These are phyloP conservation scores for Gymnarchus niloticus DNA, from an alignment of 2,113 vertebrate genomes.

Conservation along the genomic window DNA sequence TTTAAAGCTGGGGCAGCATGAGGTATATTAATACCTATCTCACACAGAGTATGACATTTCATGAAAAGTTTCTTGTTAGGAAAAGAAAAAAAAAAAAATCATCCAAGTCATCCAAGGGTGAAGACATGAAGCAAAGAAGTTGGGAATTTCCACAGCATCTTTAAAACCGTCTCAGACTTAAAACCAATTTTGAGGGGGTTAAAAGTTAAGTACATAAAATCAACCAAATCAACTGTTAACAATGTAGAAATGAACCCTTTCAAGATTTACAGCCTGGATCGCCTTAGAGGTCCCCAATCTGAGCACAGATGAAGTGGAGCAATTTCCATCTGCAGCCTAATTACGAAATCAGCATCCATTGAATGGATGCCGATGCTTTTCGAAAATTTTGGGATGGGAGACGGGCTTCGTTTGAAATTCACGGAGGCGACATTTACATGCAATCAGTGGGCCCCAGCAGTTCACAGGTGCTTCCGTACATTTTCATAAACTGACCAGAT, in stretches of 20 bases:
- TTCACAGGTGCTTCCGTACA: constrained; percentile 1
- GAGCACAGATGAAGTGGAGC: background rate
- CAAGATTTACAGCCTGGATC: background rate
- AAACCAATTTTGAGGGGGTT: background rate
- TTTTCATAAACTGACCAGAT: constrained; percentile 14
- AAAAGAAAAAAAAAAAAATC: background rate
- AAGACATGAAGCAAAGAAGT: background rate
- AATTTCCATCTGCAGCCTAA: background rate
- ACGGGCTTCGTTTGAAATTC: background rate
- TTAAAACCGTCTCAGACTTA: background rate
- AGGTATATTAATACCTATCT: background rate
- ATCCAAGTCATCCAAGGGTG: background rate
- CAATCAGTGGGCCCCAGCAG: background rate
- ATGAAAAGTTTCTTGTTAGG: background rate
- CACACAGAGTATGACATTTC: background rate
- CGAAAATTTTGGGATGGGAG: background rate
- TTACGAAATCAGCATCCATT: constrained; percentile 4
- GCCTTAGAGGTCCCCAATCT: background rate
- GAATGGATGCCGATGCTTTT: background rate
- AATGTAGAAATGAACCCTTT: constrained; percentile 12
- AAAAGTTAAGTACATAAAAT: background rate
- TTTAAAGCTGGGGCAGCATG: background rate
- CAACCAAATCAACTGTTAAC: background rate
- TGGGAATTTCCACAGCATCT: background rate
- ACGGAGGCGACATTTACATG: background rate